Evolutionary conservation across 2,113 vertebrate genomes (phyloP).

Genomic region (Hoplias malabaricus): DNA sequence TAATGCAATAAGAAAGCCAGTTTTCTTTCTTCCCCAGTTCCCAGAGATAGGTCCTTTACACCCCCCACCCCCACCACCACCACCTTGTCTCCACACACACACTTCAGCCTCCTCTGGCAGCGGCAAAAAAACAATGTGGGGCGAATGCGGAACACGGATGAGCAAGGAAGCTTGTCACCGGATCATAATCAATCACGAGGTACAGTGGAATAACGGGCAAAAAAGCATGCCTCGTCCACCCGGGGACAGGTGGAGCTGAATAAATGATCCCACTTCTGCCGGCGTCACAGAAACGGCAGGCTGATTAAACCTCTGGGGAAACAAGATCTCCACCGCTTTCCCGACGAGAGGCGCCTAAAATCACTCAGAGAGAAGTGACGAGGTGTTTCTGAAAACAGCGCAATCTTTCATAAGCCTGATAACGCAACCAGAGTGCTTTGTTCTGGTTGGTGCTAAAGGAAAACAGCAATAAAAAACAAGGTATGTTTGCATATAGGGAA

Average conservation of each 20-base stretch:
- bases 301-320: conserved; percentile 23
- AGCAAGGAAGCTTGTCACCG: conserved; percentile 3
- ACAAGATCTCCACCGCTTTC: background rate
- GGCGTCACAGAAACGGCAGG: background rate
- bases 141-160: conserved; percentile 15
- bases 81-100: no score
- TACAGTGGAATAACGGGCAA: background rate
- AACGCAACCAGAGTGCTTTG: conserved; percentile 10
- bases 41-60: background rate
- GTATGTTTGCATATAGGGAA: background rate
- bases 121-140: conserved; percentile 10
- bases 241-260: conserved; percentile 7
- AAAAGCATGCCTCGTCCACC: background rate
- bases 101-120: background rate
- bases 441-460: background rate
- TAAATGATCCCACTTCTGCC: background rate
- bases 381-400: conserved; percentile 1
- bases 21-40: background rate
- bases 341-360: background rate
- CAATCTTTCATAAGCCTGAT: conserved; percentile 5
- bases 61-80: no score
- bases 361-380: background rate
- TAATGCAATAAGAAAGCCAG: background rate
- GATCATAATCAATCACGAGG: conserved; percentile 25
- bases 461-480: background rate